Percentiles rank a stretch among this genome's conserved stretches.
Conservation (phyloP, 2,888 invertebrate species). For the Mimachlamys varia region DNA sequence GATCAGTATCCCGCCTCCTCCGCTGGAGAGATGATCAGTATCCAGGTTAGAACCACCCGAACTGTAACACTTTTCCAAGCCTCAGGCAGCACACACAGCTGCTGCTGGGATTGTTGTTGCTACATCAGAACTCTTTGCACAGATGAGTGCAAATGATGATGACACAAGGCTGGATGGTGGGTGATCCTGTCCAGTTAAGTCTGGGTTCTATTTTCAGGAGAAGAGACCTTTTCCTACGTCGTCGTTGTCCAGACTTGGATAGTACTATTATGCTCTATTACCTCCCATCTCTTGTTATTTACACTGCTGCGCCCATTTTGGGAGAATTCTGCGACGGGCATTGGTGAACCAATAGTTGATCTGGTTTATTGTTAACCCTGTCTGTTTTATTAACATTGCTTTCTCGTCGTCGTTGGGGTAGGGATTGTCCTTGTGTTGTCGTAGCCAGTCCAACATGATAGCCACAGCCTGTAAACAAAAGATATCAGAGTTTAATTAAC, state of each 20-base stretch:
- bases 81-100: not conserved
- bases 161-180: no score
- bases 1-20: no score
- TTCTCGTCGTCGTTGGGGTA: slow-evolving; percentile 81
- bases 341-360: slow-evolving; percentile 82
- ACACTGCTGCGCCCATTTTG: slow-evolving; percentile 80
- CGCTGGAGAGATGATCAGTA: not conserved
- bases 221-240: not conserved
- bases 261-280: slow-evolving; percentile 21
- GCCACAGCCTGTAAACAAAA: slow-evolving; percentile 77
- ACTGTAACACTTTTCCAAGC: not conserved
- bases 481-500: not conserved
- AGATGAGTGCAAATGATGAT: not conserved
- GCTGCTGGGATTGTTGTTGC: not conserved
- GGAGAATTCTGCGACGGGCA: slow-evolving; percentile 80
- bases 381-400: slow-evolving; percentile 80
- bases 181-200: not conserved
- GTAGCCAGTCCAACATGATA: slow-evolving; percentile 81
- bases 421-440: slow-evolving; percentile 80
- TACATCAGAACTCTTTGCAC: not conserved
- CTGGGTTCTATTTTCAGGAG: not conserved
- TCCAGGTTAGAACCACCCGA: not conserved
- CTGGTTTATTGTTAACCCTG: slow-evolving; percentile 80
- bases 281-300: slow-evolving; percentile 54
- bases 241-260: not conserved